Conservation (phyloP, 2,888 invertebrate species). For the Clusia tigrina region DNA sequence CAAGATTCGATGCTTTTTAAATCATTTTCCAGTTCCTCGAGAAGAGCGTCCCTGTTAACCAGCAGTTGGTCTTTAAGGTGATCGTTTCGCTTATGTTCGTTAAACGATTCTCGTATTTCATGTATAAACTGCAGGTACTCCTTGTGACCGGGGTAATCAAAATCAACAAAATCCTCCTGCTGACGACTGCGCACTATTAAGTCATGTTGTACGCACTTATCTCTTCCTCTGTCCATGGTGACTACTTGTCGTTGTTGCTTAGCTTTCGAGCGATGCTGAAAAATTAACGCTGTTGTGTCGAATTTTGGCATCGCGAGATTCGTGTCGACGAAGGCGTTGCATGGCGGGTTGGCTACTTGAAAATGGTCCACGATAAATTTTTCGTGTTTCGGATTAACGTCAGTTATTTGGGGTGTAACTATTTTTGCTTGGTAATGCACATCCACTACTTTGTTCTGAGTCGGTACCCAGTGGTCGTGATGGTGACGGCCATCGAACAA, state of each 20-base stretch:
- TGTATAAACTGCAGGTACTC: constrained; percentile 51
- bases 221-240: constrained; percentile 25
- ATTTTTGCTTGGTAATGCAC: constrained; percentile 55
- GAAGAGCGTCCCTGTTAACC: constrained; percentile 46
- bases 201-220: constrained; percentile 46
- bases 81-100: constrained; percentile 41
- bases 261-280: constrained; percentile 31
- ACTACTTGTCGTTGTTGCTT: constrained; percentile 13
- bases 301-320: constrained; percentile 47
- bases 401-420: constrained; percentile 45
- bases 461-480: constrained; percentile 59
- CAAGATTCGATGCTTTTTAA: constrained; percentile 60
- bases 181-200: constrained; percentile 47
- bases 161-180: constrained; percentile 39
- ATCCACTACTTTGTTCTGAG: constrained; percentile 50
- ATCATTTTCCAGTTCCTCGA: constrained; percentile 55
- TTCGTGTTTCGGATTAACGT: constrained; percentile 33
- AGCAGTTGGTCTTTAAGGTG: constrained; percentile 42
- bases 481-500: constrained; percentile 58
- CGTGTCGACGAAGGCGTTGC: constrained; percentile 42
- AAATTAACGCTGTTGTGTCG: constrained; percentile 46
- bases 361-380: constrained; percentile 42
- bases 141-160: constrained; percentile 53
- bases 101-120: constrained; percentile 48
- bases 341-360: constrained; percentile 48